A percentile compares a stretch with the other conserved stretches of the same genome.
Evolutionary conservation across 1,140 invertebrate species (phyloP).

Genomic region (Oryctes rhinoceros): DNA sequence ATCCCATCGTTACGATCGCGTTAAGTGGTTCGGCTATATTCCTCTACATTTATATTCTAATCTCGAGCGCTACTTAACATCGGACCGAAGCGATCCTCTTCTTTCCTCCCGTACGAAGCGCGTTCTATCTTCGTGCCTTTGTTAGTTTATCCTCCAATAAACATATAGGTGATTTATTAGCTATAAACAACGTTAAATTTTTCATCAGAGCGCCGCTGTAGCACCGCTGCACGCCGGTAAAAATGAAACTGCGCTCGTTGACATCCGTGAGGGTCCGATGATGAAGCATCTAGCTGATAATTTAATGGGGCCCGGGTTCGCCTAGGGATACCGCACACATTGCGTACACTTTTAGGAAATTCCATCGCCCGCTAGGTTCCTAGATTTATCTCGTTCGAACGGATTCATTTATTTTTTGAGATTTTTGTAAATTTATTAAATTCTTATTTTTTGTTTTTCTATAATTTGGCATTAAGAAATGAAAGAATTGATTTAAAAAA

Average conservation of each 20-base stretch:
- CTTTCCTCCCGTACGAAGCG: neutral
- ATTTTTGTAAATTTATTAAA: too few species aligned
- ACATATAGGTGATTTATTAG: conserved; percentile 28
- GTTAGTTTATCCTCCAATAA: conserved; percentile 20
- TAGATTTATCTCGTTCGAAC: too few species aligned
- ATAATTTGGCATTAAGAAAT: too few species aligned
- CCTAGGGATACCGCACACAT: neutral
- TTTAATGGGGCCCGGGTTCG: conserved; percentile 8
- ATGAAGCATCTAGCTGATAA: conserved; percentile 27
- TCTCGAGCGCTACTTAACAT: neutral
- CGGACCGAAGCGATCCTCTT: neutral
- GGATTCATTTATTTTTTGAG: too few species aligned
- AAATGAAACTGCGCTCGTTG: conserved; percentile 15
- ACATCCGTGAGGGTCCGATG: conserved; percentile 23
- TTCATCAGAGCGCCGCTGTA: conserved; percentile 22
- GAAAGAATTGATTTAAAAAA: too few species aligned
- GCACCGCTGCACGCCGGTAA: conserved; percentile 1
- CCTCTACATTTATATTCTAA: neutral
- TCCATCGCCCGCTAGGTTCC: neutral
- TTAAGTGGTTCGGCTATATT: neutral
- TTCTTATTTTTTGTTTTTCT: too few species aligned
- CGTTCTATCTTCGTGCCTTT: neutral
- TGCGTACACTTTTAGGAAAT: conserved; percentile 11
- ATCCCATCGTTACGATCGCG: neutral
- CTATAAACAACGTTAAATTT: conserved; percentile 40